These are phyloP conservation scores for Ctenosaura bakeri DNA, from an alignment of 2,797 vertebrate species.

Conservation along the genomic window DNA sequence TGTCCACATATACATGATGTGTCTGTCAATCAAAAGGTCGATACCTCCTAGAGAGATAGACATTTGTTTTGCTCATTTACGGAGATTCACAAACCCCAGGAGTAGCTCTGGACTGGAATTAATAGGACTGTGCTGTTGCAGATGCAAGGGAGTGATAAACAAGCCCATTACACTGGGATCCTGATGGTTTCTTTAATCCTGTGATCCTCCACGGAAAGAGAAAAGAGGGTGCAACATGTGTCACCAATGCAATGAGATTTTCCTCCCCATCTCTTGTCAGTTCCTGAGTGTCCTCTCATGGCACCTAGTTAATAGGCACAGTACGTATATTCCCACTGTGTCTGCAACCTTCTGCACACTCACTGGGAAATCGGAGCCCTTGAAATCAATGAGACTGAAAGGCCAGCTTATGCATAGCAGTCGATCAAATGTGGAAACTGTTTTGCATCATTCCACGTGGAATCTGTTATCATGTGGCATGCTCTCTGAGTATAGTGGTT, in stretches of 20 bases:
- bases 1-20: neutral
- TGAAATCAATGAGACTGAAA: constrained; percentile 39
- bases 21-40: constrained; percentile 48
- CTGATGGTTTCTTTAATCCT: neutral
- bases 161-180: neutral
- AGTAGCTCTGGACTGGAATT: neutral
- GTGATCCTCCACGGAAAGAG: constrained; percentile 14
- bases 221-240: neutral
- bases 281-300: neutral
- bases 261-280: neutral
- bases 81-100: constrained; percentile 12
- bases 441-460: neutral
- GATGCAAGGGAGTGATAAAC: constrained; percentile 31
- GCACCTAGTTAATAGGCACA: neutral
- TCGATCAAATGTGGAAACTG: constrained; percentile 15
- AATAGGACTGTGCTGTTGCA: neutral
- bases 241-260: neutral
- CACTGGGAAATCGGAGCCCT: constrained; percentile 1
- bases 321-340: constrained; percentile 16
- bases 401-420: neutral
- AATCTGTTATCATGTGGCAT: neutral
- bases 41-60: constrained; percentile 11
- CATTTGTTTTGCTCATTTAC: neutral
- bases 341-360: constrained; percentile 1
- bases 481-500: neutral